Evolutionary conservation across 1,140 invertebrate species (phyloP).

Genomic region (Globodera rostochiensis): DNA sequence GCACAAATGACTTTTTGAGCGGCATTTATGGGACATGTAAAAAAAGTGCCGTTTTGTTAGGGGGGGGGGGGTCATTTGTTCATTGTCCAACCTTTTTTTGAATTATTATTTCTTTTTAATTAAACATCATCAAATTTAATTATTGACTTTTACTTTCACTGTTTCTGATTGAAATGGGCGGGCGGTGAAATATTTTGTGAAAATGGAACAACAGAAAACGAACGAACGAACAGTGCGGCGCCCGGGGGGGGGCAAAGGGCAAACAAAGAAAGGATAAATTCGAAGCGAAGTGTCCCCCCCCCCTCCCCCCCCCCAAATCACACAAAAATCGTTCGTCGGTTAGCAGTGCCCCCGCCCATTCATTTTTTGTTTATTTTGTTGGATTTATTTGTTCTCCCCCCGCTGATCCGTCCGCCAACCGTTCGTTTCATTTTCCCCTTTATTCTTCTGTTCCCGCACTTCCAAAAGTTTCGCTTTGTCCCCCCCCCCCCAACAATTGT

Average conservation of each 20-base stretch:
- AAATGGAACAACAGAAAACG: neutral
- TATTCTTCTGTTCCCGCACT: constrained; percentile 1
- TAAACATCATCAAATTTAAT: no score
- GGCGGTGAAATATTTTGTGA: neutral
- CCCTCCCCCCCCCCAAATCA: no score
- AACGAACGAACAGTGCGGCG: neutral
- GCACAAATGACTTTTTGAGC: no score
- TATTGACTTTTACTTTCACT: neutral
- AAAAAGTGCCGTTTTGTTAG: no score
- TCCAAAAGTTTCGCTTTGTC: neutral
- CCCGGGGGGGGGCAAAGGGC: neutral
- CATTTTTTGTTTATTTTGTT: neutral
- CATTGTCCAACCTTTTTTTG: no score
- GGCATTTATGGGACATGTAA: no score
- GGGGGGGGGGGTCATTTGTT: neutral
- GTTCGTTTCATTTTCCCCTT: neutral
- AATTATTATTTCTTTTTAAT: no score
- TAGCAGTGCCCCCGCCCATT: neutral
- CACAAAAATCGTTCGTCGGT: neutral
- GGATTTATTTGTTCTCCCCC: neutral
- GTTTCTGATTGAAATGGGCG: neutral
- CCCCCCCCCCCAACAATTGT: neutral
- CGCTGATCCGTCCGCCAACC: neutral
- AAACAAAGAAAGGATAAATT: neutral
- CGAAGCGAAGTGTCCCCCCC: neutral